Conservation (phyloP, 30 jellyfish, hydroid and myxozoan species). For the Rhopilema esculentum region DNA sequence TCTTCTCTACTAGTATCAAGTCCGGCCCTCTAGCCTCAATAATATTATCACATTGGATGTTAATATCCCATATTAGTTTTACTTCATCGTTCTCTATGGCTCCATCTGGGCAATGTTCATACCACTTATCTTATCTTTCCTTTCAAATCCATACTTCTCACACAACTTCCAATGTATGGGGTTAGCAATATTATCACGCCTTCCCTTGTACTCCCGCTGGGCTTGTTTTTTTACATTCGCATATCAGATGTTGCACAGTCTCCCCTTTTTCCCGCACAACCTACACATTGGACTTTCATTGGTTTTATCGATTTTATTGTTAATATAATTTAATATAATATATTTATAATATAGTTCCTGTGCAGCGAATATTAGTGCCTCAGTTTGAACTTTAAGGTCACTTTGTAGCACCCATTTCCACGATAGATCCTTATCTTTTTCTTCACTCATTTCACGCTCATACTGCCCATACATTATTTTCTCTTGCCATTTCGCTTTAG, state of each 20-base stretch:
- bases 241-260: constrained; percentile 19
- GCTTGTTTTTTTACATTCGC: constrained; percentile 35
- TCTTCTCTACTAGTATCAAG: too few species aligned
- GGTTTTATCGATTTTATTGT: constrained; percentile 21
- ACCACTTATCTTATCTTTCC: constrained; percentile 31
- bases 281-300: constrained; percentile 15
- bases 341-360: constrained; percentile 50
- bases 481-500: constrained; percentile 19
- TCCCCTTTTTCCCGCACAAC: constrained; percentile 35
- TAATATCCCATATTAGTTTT: constrained; percentile 22
- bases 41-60: constrained; percentile 31
- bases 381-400: constrained; percentile 47
- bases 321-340: constrained; percentile 21
- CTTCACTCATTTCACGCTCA: constrained; percentile 13
- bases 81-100: constrained; percentile 23
- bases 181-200: too few species aligned
- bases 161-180: constrained; percentile 7
- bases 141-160: not conserved
- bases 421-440: not conserved
- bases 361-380: constrained; percentile 2
- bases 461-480: constrained; percentile 48
- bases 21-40: constrained; percentile 38
- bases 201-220: constrained; percentile 8
- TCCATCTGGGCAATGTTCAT: constrained; percentile 41
- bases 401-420: too few species aligned